Base-by-base conservation (phyloP, 2,888 invertebrate genomes). In the Rhagonycha lutea region DNA sequence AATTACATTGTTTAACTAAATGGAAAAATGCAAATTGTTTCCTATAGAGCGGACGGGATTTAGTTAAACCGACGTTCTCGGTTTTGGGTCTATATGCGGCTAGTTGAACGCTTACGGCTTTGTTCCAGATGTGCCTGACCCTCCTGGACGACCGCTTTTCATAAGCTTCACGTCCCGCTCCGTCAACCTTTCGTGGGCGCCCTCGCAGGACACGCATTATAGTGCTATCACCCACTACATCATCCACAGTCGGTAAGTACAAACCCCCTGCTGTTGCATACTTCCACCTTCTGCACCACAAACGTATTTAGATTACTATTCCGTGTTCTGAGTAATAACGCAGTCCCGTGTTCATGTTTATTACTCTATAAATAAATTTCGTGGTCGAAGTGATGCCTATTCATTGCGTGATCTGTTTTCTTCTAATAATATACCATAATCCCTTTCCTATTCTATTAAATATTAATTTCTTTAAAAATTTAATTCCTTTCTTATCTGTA, bases 141-240 rank as follows among this genome's bases (percentile, higher is more conserved):
- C 93, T 80, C 93, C 93, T 81, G 93, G 93, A 82, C 90, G 92
- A 82, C 94, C 94, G 80, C 89, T 94, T 84, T 90, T 94, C 86
- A 91, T 91, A 88, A 91, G 91, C 86, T 94, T 93, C 88, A 93
- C 93, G 79, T 93, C 94, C 80, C 91, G 93, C 82, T 91, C 92
- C 62, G 93, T 93, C 83, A 93, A 93, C 88, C 89, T 94, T 83
- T 93, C 93, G 72, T 94, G 94, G 94, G 92, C 93, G 75, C 92
- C 92, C 77, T 92, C 93, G 80, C 91, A 91, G 82, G 91, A 93
- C 87, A 90, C 91, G 78, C 92, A 94, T 86, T 91, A 92, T 89
- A 91, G 92, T 84, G 91, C 91, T 79, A 91, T 94, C 84, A 90
- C 90, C 82, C 91, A 93, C 88, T 94, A 94, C 88, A 90, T 94